Evolutionary conservation across 2,113 vertebrate genomes (phyloP).

Genomic region (Laterallus jamaicensis): DNA sequence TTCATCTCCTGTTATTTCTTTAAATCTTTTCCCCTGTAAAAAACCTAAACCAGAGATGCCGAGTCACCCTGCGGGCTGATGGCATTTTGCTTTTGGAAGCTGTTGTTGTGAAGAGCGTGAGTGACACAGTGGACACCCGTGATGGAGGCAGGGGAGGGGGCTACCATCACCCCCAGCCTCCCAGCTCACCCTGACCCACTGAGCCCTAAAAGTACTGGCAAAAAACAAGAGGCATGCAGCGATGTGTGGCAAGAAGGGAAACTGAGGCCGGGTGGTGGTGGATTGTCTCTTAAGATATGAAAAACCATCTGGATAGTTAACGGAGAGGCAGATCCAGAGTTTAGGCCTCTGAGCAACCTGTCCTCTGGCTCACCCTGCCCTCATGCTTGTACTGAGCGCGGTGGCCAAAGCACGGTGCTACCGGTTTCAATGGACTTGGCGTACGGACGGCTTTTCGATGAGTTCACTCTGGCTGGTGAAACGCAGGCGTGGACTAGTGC

Average conservation of each 20-base stretch:
- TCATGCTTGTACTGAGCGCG: neutral
- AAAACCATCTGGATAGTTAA: neutral
- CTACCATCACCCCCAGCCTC: neutral
- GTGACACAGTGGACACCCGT: rapidly evolving
- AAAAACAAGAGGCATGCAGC: neutral
- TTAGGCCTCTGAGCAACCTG: slow-evolving; percentile 35
- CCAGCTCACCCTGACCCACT: neutral
- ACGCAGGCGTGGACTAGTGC: slow-evolving; percentile 8
- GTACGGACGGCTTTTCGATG: neutral
- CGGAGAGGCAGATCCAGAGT: neutral
- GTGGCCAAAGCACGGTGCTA: slow-evolving; percentile 33
- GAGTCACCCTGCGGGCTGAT: neutral
- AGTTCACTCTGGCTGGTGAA: neutral
- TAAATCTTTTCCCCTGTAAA: neutral
- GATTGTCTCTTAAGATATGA: neutral
- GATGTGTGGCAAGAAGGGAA: neutral
- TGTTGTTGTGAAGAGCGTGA: neutral
- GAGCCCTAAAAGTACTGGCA: rapidly evolving
- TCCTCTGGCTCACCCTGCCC: slow-evolving; percentile 62
- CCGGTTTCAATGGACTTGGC: slow-evolving; percentile 22
- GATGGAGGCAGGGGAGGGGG: too few relatives aligned
- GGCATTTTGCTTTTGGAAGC: neutral
- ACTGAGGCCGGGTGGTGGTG: neutral
- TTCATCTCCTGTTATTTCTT: neutral
- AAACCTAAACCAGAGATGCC: neutral